Base-by-base conservation (phyloP, 2,797 vertebrate species). In the Sebastes minor region DNA sequence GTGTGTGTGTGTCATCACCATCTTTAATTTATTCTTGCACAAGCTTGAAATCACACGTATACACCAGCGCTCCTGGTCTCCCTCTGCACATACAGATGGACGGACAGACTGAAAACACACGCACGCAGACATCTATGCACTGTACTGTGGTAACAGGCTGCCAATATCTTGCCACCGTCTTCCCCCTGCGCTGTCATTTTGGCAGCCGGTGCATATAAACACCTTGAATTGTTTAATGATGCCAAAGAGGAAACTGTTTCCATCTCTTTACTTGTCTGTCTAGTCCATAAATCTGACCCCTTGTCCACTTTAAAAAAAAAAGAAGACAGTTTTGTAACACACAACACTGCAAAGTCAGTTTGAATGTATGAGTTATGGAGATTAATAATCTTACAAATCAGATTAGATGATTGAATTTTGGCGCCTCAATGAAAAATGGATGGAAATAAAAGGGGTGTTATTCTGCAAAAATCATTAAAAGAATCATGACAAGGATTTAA, bases 351-450 rank as follows among this genome's bases (percentile, higher is more conserved):
- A 66, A 86, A 89, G 78, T 77, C 62, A 87, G 85, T 90, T 72
- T 72, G 59, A 90, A 86, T 87, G 69, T 85, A 84, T 86, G 88
- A 90, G 85, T 86, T 91, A 91, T 86, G 87, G 89, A 94, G 91
- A 95, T 92, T 91, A 91, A 94, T 93, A 92, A 89, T 92, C 81
- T 53, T 73, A 90, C 74, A 86, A 92, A 94, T 95, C 89, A 92
- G 88, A 92, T 89, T 82, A 87, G 85, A 92, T 95, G 89, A 94
- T 93, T 93, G 88, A 93, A 95, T 95, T 93, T 77, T 84, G 82
- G 74, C 2, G 5, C 66, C 74, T 84, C 74, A 22, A 49, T 94
- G 92, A 92, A 88, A 92, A 92, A 92, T 87, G 79, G 78, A 87
- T 77, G 70, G 56, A 81, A 94, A 94, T 90, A 90, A 92, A 90